Base-by-base conservation (phyloP, 2,888 invertebrate species). In the Eustalomyia histrio region DNA sequence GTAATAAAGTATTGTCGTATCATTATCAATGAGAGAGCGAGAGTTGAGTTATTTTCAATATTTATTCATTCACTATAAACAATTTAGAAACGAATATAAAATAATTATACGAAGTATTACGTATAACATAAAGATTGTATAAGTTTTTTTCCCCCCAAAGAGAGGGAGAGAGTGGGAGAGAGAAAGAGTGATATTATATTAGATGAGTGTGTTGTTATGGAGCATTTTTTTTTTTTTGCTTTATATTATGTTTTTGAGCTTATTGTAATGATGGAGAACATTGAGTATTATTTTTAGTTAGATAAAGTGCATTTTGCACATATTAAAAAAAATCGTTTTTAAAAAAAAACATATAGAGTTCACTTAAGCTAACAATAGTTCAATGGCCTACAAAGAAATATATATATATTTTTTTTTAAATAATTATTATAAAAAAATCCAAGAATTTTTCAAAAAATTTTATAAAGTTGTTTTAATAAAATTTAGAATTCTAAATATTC, bases 301-400 rank as follows among this genome's bases (percentile, higher is more conserved):
- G 81, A 81, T 75, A 81, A 81, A 81, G 76, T 76, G 79, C 82
- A 82, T 82, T 79, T 76, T 76, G 76, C 82, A 82, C 76, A 79
- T 65, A 53, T 50, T 43, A 35, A 57, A 21, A 50, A 55, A 39
- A 33, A 43, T 39, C 16, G n/a, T 60, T 12, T 63, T 33, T 16
- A 2, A 61, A 29, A 52, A 47, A 58, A 35, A 53, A 60, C 61
- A 58, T 76, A 52, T 65, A 84, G 87, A 86, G 89, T 88, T 87
- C 86, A 87, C 84, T 86, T 86, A 82, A 87, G 87, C 88, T 86
- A 85, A 84, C 85, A 86, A 86, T 84, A 89, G 88, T 89, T 89
- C 88, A 88, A 89, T 86, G 88, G 88, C 89, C 89, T 86, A 89
- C 87, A 89, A 89, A 89, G 16, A 69, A 47, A 85, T 57, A 78